A percentile compares a stretch with the other conserved stretches of the same genome.
phyloP scores from a whole-genome alignment of 2,797 vertebrate genomes.

The Smutsia gigantea region DNA sequence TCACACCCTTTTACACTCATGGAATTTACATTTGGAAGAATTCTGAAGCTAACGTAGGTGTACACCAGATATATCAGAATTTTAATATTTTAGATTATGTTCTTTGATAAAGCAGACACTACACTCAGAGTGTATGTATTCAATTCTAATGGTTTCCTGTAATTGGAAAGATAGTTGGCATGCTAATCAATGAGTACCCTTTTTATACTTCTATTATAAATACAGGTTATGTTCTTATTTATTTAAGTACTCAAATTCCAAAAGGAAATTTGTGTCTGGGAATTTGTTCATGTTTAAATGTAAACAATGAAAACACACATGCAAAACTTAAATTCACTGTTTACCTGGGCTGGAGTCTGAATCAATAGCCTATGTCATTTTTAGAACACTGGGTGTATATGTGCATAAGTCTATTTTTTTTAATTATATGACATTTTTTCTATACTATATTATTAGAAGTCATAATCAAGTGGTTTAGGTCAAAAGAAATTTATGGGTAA shows the following conservation, averaged over 20 bases:
- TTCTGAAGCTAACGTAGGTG: background rate
- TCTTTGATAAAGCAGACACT: background rate
- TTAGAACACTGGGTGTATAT: background rate
- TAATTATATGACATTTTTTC: constrained; percentile 7
- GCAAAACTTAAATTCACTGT: background rate
- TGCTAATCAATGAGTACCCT: background rate
- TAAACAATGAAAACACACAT: background rate
- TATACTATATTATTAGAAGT: background rate
- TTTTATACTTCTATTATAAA: background rate
- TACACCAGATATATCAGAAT: background rate
- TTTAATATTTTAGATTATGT: background rate
- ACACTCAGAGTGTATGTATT: background rate
- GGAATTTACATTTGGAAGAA: constrained; percentile 27
- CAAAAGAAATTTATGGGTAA: background rate
- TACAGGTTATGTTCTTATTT: background rate
- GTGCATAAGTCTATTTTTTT: background rate
- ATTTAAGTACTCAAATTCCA: background rate
- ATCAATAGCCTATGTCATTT: background rate
- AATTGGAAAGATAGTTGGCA: background rate
- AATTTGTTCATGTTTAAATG: background rate
- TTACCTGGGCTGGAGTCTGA: background rate
- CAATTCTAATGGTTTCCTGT: background rate
- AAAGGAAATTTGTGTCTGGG: background rate
- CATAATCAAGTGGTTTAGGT: background rate
- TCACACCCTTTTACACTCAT: background rate